phyloP scores from a whole-genome alignment of 2,113 vertebrate genomes.

The Cromileptes altivelis region DNA sequence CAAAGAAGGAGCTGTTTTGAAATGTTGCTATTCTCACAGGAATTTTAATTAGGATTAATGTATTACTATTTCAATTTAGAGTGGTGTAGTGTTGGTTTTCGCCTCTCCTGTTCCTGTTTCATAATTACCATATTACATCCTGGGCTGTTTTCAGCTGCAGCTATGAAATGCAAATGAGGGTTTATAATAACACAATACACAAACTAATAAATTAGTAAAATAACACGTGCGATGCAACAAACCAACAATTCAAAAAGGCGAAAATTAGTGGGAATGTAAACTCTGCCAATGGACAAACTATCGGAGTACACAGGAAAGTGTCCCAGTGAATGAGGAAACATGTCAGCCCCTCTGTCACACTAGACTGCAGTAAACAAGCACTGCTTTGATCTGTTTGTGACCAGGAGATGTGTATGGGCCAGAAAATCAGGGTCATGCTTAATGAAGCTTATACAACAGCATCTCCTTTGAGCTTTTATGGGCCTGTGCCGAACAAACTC shows the following conservation, averaged over 20 bases:
- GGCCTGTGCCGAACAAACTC: slow-evolving; percentile 14
- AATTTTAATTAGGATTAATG: slow-evolving; percentile 72
- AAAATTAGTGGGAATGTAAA: slow-evolving; percentile 67
- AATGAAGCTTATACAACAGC: slow-evolving; percentile 67
- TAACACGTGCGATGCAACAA: slow-evolving; percentile 45
- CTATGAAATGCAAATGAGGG: slow-evolving; percentile 77
- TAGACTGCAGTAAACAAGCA: slow-evolving; percentile 54
- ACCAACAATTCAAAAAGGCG: slow-evolving; percentile 8
- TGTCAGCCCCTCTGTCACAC: slow-evolving; percentile 28
- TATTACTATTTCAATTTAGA: slow-evolving; percentile 71
- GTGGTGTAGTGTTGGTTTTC: slow-evolving; percentile 48
- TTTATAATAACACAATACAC: slow-evolving; percentile 61
- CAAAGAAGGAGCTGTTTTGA: slow-evolving; percentile 27
- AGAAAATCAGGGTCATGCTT: slow-evolving; percentile 57
- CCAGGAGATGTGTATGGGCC: slow-evolving; percentile 44
- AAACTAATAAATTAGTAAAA: slow-evolving; percentile 62
- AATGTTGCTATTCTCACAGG: slow-evolving; percentile 43
- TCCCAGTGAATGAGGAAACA: slow-evolving; percentile 31
- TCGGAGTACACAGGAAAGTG: not conserved
- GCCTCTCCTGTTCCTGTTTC: slow-evolving; percentile 42
- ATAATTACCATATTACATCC: slow-evolving; percentile 73
- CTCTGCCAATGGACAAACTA: slow-evolving; percentile 10
- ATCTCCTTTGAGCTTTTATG: slow-evolving; percentile 56
- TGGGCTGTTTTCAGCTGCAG: slow-evolving; percentile 50
- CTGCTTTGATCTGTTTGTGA: slow-evolving; percentile 55